phyloP scores from a whole-genome alignment of 2,797 vertebrate genomes.

The Acanthurus lineatus region DNA sequence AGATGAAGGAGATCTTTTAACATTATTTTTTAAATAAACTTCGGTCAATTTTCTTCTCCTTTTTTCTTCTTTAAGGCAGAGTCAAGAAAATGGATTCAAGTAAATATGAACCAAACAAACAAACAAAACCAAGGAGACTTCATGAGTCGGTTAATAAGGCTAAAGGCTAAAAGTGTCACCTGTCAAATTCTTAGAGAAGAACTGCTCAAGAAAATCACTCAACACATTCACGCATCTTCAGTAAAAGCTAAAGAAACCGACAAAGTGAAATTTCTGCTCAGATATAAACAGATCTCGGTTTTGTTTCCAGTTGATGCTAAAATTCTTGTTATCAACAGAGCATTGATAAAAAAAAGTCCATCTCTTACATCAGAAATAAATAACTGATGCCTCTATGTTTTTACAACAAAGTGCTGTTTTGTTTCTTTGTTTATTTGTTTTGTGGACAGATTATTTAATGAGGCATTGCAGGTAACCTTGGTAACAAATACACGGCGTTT shows the following conservation, averaged over 20 bases:
- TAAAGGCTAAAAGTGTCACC: constrained; percentile 54
- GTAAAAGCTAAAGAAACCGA: constrained; percentile 9
- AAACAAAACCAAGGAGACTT: constrained; percentile 47
- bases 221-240: constrained; percentile 38
- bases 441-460: no score
- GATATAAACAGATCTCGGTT: constrained; percentile 1
- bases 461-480: no score
- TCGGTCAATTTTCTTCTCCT: constrained; percentile 40
- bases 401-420: not conserved
- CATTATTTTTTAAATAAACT: constrained; percentile 18
- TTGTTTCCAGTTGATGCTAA: not conserved
- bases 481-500: no score
- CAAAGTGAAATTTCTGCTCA: constrained; percentile 15
- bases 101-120: constrained; percentile 56
- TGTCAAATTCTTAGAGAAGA: constrained; percentile 61
- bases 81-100: constrained; percentile 62
- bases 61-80: constrained; percentile 26
- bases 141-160: constrained; percentile 66
- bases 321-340: not conserved
- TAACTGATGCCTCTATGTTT: not conserved
- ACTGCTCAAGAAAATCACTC: constrained; percentile 49
- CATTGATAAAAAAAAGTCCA: not conserved
- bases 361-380: not conserved
- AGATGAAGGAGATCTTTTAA: constrained; percentile 6
- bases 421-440: no score